These are phyloP conservation scores for Spicauda simplicius DNA, from an alignment of 2,888 invertebrate species.

Conservation along the genomic window DNA sequence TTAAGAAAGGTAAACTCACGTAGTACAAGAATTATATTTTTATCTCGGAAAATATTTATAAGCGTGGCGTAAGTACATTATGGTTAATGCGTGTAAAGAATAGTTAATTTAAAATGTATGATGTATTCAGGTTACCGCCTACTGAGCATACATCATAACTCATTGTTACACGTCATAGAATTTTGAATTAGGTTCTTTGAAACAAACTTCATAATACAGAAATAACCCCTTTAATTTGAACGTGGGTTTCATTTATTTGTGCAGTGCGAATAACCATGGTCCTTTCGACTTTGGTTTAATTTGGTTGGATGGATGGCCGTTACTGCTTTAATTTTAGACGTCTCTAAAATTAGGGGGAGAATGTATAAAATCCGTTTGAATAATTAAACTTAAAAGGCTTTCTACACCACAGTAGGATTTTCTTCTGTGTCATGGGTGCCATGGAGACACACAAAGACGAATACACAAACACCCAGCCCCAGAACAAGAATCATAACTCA, in stretches of 20 bases:
- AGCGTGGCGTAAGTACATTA: constrained; percentile 2
- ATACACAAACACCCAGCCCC: no score
- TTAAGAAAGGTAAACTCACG: background rate
- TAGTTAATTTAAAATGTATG: constrained; percentile 11
- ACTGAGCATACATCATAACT: constrained; percentile 17
- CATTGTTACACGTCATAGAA: constrained; percentile 16
- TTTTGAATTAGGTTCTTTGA: background rate
- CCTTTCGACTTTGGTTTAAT: no score
- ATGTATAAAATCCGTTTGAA: no score
- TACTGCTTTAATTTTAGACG: no score
- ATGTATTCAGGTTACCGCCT: constrained; percentile 16
- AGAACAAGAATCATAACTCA: no score
- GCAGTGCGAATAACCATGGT: no score
- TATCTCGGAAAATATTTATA: background rate
- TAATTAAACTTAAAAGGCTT: no score
- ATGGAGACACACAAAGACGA: no score
- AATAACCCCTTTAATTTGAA: background rate
- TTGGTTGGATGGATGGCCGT: no score
- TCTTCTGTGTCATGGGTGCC: no score
- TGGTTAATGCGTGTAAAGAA: constrained; percentile 14
- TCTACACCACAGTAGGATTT: no score
- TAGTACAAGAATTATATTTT: background rate
- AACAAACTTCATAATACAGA: background rate
- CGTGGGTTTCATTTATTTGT: background rate
- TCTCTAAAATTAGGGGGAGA: no score